Evolutionary conservation across 2,888 invertebrate genomes (phyloP).

Genomic region (Onchidella celtica): DNA sequence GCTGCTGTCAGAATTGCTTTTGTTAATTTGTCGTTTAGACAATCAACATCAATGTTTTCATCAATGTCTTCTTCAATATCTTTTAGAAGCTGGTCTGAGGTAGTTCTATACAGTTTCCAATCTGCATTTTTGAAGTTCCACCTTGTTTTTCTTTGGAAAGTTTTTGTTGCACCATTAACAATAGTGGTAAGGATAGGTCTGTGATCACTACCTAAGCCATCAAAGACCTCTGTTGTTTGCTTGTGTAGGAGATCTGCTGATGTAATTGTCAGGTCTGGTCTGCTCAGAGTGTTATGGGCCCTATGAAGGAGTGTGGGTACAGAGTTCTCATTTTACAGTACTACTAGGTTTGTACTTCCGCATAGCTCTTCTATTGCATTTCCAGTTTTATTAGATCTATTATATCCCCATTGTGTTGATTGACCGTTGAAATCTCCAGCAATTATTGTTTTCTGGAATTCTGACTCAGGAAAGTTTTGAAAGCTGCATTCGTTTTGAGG

Average conservation of each 20-base stretch:
- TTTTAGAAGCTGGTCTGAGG: neutral
- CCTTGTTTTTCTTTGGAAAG: neutral
- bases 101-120: neutral
- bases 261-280: neutral
- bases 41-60: neutral
- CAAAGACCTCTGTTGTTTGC: neutral
- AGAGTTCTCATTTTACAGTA: neutral
- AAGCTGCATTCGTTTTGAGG: slow-evolving; percentile 7
- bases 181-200: neutral
- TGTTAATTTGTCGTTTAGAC: neutral
- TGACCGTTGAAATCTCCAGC: slow-evolving; percentile 6
- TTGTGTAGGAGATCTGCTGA: neutral
- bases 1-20: neutral
- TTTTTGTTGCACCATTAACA: neutral
- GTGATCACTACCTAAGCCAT: slow-evolving; percentile 9
- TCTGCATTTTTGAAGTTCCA: slow-evolving; percentile 12
- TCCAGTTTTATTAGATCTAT: neutral
- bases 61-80: neutral
- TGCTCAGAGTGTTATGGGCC: neutral
- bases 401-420: neutral
- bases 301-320: neutral
- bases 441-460: neutral
- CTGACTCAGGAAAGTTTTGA: neutral
- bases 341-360: neutral
- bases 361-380: neutral